Evolutionary conservation across 2,888 invertebrate genomes (phyloP).

Genomic region (Pocota personata): DNA sequence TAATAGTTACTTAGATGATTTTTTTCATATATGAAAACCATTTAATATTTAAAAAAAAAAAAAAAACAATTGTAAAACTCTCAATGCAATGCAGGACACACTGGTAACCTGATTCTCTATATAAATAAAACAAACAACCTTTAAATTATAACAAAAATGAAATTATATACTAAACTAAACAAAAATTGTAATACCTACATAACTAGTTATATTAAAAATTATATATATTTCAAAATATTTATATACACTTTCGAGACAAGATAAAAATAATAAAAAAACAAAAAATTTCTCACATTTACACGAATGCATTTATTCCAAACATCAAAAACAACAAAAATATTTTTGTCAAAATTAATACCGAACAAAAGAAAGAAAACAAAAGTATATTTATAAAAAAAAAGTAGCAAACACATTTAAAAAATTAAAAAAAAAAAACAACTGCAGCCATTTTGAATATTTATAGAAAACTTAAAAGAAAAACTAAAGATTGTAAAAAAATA

Average conservation of each 20-base stretch:
- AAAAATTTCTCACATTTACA: constrained; percentile 67
- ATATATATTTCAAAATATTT: constrained; percentile 70
- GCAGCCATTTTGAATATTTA: constrained; percentile 71
- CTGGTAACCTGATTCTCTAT: constrained; percentile 70
- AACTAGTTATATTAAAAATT: constrained; percentile 67
- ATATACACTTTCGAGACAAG: constrained; percentile 71
- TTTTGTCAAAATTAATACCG: constrained; percentile 65
- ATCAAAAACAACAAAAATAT: constrained; percentile 18
- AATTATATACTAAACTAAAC: constrained; percentile 53
- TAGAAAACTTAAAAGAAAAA: constrained; percentile 15
- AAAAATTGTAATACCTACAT: constrained; percentile 66
- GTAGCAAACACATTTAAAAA: constrained; percentile 57
- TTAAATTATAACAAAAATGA: constrained; percentile 35
- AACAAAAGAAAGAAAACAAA: constrained; percentile 13
- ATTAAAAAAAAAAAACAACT: constrained; percentile 36
- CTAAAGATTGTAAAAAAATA: constrained; percentile 34
- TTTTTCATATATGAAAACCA: constrained; percentile 6
- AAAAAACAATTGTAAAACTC: constrained; percentile 41
- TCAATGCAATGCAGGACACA: constrained; percentile 68
- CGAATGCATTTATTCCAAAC: constrained; percentile 70
- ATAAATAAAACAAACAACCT: constrained; percentile 28
- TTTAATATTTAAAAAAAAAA: constrained; percentile 17
- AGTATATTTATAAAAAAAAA: constrained; percentile 45
- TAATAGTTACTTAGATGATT: constrained; percentile 27
- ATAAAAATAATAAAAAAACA: constrained; percentile 46